A percentile compares a stretch with the other conserved stretches of the same genome.
These are phyloP conservation scores for Cephus pulcher DNA, from an alignment of 2,888 invertebrate genomes.

Conservation along the genomic window DNA sequence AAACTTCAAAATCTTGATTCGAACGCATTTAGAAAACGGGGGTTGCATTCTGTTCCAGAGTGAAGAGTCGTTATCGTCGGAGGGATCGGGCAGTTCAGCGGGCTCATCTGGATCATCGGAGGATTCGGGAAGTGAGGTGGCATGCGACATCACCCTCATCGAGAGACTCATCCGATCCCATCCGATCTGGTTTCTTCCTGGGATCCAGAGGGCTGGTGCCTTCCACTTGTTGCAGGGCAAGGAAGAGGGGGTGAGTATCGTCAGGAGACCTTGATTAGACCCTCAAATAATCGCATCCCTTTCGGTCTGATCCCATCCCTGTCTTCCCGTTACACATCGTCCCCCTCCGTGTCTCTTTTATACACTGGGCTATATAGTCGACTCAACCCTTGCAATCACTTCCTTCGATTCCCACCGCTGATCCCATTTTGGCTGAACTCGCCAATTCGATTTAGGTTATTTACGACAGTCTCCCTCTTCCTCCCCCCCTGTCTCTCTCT, in stretches of 20 bases:
- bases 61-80: slow-evolving; percentile 77
- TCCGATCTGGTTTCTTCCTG: slow-evolving; percentile 96
- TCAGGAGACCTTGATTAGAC: background rate
- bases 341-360: background rate
- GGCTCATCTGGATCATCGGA: slow-evolving; percentile 64
- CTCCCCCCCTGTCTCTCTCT: too few relatives aligned
- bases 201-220: slow-evolving; percentile 92
- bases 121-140: slow-evolving; percentile 76
- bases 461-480: background rate
- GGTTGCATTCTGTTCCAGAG: slow-evolving; percentile 67
- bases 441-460: background rate
- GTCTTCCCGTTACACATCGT: background rate
- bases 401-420: background rate
- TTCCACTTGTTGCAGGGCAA: slow-evolving; percentile 94
- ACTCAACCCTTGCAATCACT: background rate
- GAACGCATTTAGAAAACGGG: background rate
- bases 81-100: slow-evolving; percentile 68
- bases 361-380: background rate
- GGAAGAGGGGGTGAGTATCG: slow-evolving; percentile 84
- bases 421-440: background rate
- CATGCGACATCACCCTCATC: slow-evolving; percentile 86
- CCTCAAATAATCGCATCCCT: background rate
- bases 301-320: background rate
- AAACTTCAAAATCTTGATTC: background rate
- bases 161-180: slow-evolving; percentile 92